These are phyloP conservation scores for Nothura maculosa DNA, from an alignment of 2,797 vertebrate genomes.

Conservation along the genomic window DNA sequence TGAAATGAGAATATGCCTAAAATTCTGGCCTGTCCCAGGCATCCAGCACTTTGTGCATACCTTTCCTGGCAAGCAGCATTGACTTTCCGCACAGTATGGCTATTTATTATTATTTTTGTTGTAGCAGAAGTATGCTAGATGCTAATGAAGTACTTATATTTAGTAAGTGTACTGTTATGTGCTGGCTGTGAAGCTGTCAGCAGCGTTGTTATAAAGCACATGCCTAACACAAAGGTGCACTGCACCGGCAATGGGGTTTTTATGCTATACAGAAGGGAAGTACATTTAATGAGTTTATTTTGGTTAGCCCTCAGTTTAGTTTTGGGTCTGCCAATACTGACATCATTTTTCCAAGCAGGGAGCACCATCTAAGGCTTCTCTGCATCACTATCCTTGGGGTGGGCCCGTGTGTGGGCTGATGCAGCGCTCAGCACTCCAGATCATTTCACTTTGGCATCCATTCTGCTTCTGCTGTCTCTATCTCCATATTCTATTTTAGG, in stretches of 20 bases:
- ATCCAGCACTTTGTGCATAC: background rate
- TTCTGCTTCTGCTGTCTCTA: constrained; percentile 66
- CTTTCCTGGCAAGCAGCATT: constrained; percentile 43
- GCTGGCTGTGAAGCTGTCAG: constrained; percentile 45
- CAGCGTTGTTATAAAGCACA: background rate
- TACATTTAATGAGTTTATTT: constrained; percentile 62
- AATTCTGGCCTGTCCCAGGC: background rate
- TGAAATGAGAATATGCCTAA: background rate
- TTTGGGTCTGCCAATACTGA: constrained; percentile 52
- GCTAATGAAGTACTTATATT: constrained; percentile 58
- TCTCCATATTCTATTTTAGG: constrained; percentile 70
- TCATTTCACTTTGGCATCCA: constrained; percentile 72
- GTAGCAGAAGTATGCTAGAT: constrained; percentile 46
- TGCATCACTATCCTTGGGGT: constrained; percentile 61
- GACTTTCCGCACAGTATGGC: constrained; percentile 14
- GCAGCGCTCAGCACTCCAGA: constrained; percentile 67
- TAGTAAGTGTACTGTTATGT: constrained; percentile 34
- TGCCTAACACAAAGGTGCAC: constrained; percentile 35
- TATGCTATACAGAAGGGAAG: constrained; percentile 3
- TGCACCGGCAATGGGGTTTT: background rate
- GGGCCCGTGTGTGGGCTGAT: constrained; percentile 67
- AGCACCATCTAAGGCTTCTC: constrained; percentile 63
- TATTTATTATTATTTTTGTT: constrained; percentile 59
- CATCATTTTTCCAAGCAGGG: constrained; percentile 68
- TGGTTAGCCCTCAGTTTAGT: constrained; percentile 51